These are phyloP conservation scores for Phacellophora camtschatica DNA, from an alignment of 30 jellyfish, hydroid and myxozoan genomes.

Conservation along the genomic window DNA sequence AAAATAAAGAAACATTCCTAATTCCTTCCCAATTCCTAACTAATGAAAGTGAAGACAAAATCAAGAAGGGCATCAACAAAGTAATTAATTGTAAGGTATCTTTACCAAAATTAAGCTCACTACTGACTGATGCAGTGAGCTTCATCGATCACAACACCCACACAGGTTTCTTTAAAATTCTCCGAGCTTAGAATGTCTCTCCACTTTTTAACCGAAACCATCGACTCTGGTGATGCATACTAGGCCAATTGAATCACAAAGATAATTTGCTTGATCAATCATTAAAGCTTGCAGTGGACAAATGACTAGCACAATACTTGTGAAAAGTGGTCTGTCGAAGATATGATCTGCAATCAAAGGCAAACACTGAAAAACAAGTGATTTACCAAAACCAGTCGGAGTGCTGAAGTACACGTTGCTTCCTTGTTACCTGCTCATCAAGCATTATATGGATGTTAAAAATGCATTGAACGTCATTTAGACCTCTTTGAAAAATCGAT, in stretches of 20 bases:
- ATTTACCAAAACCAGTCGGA: not conserved
- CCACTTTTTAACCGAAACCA: slow-evolving; percentile 12
- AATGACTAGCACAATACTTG: slow-evolving; percentile 22
- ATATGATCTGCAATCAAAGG: slow-evolving; percentile 22
- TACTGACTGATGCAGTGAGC: slow-evolving; percentile 25
- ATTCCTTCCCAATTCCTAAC: not conserved
- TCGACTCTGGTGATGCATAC: slow-evolving; percentile 20
- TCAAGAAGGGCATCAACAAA: too few species aligned
- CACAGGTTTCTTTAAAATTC: not conserved
- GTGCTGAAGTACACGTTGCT: not conserved
- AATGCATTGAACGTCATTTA: not conserved
- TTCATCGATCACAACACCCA: slow-evolving; percentile 22
- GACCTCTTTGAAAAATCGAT: not conserved
- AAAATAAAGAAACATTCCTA: too few species aligned
- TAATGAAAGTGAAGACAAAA: not conserved
- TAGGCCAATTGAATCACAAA: not conserved
- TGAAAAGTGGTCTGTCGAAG: not conserved
- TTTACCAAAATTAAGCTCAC: not conserved
- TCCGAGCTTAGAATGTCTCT: not conserved
- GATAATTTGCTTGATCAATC: slow-evolving; percentile 9
- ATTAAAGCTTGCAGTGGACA: slow-evolving; percentile 15
- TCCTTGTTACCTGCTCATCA: slow-evolving; percentile 1
- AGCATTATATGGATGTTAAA: not conserved
- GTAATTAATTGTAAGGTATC: not conserved
- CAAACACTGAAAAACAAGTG: not conserved